Base-by-base conservation (phyloP, 1,140 invertebrate genomes). In the Idris sp. region DNA sequence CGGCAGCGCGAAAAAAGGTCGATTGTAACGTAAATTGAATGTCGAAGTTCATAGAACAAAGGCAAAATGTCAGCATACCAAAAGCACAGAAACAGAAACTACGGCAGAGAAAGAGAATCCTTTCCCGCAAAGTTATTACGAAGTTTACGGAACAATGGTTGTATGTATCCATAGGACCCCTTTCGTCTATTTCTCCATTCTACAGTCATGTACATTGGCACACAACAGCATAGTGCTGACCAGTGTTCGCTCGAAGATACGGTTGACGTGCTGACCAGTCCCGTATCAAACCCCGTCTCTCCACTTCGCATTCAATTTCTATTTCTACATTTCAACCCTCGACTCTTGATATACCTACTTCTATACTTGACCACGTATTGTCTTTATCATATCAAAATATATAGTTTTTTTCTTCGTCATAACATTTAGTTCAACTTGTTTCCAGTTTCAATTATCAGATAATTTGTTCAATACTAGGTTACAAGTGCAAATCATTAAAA, bases 111-210 rank as follows among this genome's bases (percentile, higher is more conserved):
- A 69, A 77, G 75, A 77, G 75, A 77, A 73, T 73, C 68, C 64
- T 74, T 74, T 77, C 46, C 69, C 54, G 31, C 65, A 84, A 85
- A 86, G 83, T 86, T 86, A 83, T 80, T 81, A 65, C 79, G 80
- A 86, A 86, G 84, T 86, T 85, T 80, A 79, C 75, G 81, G 82
- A 77, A 86, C 83, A 86, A 86, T 85, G 78, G 82, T 72, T 72
- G 72, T 77, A 74, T 74, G 78, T 83, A 80, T 83, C 74, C 77
- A 54, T 76, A 59, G 74, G 74, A 68, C 49, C 78, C 78, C 77
- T 65, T 78, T 77, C 51, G 64, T 72, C 79, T 80, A 80, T 83
- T 84, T 82, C 79, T 80, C 81, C 76, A 77, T 77, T 79, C 73
- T 76, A 71, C 71, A 68, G 67, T 69, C 74, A 74, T 74, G 44